Base-by-base conservation (phyloP, 1,140 invertebrate species). In the Luehdorfia chinensis region DNA sequence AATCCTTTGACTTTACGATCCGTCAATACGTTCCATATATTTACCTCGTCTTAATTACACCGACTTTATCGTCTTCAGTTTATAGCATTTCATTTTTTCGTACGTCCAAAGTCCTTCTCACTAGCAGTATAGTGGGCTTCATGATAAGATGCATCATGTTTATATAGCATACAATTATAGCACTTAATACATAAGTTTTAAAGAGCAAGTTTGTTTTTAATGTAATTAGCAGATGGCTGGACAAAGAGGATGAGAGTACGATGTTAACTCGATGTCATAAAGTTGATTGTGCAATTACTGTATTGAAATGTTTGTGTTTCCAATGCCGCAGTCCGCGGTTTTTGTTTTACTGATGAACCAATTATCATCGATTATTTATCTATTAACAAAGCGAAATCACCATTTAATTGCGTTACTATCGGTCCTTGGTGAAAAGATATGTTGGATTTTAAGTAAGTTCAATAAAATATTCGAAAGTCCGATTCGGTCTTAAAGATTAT, bases 21-120 rank as follows among this genome's bases (percentile, higher is more conserved):
- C 74, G 77, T 76, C 78, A 80, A 83, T 85, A 72, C 69, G 61
- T 78, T 73, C 74, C 68, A 73, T 68, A 70, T 78, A 79, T 70
- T 73, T 74, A 71, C 66, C 68, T 71, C 62, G 61, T 80, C 77
- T 83, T 85, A 83, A 85, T 85, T 85, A 84, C 69, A 50, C 50
- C 28, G 52, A 52, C 58, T 67, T 78, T 73, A 75, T 75, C 70
- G 65, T 74, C 53, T 58, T 50, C 48, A 58, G 58, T 84, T 81
- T 80, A 84, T 79, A 61, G 53, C 52, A 54, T 58, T 65, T 69
- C 59, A 75, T 75, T 80, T 74, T 69, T 66, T 61, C 61, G 48
- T 74, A 66, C 58, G 51, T 65, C 60, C 59, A 60, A 60, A 63
- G 51, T 55, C 31, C 50, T 49, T 47, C 30, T 53, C 46, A 33